Evolutionary conservation across 2,113 vertebrate genomes (phyloP).

Genomic region (Passer montanus): DNA sequence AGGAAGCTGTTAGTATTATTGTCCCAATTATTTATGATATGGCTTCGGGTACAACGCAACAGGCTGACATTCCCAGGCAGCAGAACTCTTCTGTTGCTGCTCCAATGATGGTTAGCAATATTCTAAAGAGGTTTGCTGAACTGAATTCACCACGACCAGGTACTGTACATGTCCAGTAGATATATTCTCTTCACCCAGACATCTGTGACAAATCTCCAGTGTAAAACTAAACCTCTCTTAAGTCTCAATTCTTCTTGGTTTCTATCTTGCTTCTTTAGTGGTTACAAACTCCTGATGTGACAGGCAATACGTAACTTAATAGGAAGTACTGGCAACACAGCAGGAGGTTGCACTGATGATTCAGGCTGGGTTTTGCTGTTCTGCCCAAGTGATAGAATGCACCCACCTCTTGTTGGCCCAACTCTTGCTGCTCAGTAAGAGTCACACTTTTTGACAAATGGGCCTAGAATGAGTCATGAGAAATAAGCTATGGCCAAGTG

Average conservation of each 20-base stretch:
- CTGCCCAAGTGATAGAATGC: background rate
- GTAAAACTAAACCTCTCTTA: slow-evolving; percentile 56
- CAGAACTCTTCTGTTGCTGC: slow-evolving; percentile 96
- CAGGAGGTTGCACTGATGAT: slow-evolving; percentile 66
- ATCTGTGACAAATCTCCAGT: slow-evolving; percentile 62
- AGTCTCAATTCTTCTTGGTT: slow-evolving; percentile 42
- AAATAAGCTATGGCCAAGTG: slow-evolving; percentile 55
- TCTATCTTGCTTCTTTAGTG: slow-evolving; percentile 6
- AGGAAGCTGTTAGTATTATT: slow-evolving; percentile 96
- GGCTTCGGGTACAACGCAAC: slow-evolving; percentile 96
- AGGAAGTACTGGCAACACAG: slow-evolving; percentile 60
- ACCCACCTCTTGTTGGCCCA: background rate
- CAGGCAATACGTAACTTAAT: slow-evolving; percentile 43
- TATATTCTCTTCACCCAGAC: slow-evolving; percentile 62
- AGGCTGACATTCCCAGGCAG: slow-evolving; percentile 98
- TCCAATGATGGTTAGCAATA: slow-evolving; percentile 96
- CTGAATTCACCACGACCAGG: slow-evolving; percentile 93
- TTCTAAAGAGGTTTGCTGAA: slow-evolving; percentile 98
- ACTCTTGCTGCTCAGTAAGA: background rate
- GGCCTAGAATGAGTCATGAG: slow-evolving; percentile 47
- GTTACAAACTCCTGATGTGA: background rate
- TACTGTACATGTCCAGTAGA: slow-evolving; percentile 80
- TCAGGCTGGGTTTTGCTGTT: slow-evolving; percentile 36
- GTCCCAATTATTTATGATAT: slow-evolving; percentile 99
- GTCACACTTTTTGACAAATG: background rate